A percentile compares a stretch with the other conserved stretches of the same genome.
phyloP scores from a whole-genome alignment of 30 jellyfish, hydroid and myxozoan genomes.

The Aurelia sp. region DNA sequence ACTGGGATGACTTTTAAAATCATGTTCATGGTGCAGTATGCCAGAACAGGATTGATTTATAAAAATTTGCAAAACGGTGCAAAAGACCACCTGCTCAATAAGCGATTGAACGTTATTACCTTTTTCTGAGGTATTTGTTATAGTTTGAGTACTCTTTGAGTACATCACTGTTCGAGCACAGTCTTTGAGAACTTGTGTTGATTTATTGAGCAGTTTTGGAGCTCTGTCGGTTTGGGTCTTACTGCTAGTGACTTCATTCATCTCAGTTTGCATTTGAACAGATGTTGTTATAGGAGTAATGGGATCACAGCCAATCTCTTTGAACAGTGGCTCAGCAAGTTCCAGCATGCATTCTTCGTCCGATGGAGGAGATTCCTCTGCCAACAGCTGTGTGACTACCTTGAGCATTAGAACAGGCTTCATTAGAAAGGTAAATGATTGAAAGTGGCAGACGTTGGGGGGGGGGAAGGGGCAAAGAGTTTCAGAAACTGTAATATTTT shows the following conservation, averaged over 20 bases:
- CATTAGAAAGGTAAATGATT: neutral
- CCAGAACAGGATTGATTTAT: too few relatives aligned
- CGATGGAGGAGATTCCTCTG: constrained; percentile 10
- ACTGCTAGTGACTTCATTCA: neutral
- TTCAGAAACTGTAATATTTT: neutral
- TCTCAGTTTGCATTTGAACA: constrained; percentile 12
- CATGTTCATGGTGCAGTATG: too few relatives aligned
- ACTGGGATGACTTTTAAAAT: too few relatives aligned
- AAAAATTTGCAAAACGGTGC: too few relatives aligned
- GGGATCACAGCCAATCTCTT: constrained; percentile 33
- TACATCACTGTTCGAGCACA: too few relatives aligned
- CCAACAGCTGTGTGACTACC: neutral
- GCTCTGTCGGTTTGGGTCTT: constrained; percentile 8
- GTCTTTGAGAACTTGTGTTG: neutral
- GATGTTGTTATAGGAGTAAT: neutral
- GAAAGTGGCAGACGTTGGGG: neutral
- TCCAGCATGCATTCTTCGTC: neutral
- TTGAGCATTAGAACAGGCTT: neutral
- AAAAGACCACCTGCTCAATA: too few relatives aligned
- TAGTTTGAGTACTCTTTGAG: too few relatives aligned
- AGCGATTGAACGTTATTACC: too few relatives aligned
- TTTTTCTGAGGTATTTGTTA: too few relatives aligned
- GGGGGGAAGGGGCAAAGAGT: constrained; percentile 1
- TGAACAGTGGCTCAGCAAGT: constrained; percentile 29
- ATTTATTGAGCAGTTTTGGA: neutral